These are phyloP conservation scores for Trichacis sp. DNA, from an alignment of 2,888 invertebrate species.

Conservation along the genomic window DNA sequence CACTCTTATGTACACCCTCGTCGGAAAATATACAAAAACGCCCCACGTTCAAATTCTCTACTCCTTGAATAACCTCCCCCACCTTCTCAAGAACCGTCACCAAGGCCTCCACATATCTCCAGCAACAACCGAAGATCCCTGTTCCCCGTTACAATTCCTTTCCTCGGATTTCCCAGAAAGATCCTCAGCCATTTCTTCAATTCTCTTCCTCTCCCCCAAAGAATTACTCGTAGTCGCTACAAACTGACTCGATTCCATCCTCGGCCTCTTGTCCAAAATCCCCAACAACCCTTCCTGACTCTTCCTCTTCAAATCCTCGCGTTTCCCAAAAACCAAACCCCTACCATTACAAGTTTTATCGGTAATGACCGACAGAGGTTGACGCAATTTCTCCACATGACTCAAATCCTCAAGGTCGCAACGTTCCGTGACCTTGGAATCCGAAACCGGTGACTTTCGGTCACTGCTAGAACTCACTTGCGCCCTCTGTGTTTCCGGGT, in stretches of 20 bases:
- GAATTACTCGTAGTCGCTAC: constrained; percentile 42
- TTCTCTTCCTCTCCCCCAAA: constrained; percentile 27
- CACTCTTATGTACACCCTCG: no score
- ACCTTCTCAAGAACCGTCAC: constrained; percentile 55
- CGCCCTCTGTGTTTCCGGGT: constrained; percentile 62
- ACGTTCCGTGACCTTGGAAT: constrained; percentile 46
- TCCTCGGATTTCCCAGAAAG: constrained; percentile 45
- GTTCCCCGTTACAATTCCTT: constrained; percentile 42
- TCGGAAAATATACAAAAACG: no score
- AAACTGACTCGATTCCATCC: constrained; percentile 57
- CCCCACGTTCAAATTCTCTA: constrained; percentile 20
- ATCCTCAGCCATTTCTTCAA: constrained; percentile 51
- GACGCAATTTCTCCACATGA: constrained; percentile 46
- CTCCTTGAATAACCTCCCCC: constrained; percentile 13
- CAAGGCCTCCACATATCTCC: constrained; percentile 74
- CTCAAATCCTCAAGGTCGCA: constrained; percentile 21
- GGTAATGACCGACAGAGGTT: constrained; percentile 66
- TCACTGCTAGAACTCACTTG: constrained; percentile 65
- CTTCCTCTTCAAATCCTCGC: constrained; percentile 56
- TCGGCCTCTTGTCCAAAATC: constrained; percentile 60
- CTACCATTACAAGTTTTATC: constrained; percentile 62
- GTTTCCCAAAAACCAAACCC: constrained; percentile 39
- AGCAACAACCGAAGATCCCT: constrained; percentile 57
- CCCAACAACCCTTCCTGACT: constrained; percentile 59
- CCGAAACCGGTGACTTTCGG: constrained; percentile 54